phyloP scores from a whole-genome alignment of 2,797 vertebrate genomes.

The Delichon dasypus region DNA sequence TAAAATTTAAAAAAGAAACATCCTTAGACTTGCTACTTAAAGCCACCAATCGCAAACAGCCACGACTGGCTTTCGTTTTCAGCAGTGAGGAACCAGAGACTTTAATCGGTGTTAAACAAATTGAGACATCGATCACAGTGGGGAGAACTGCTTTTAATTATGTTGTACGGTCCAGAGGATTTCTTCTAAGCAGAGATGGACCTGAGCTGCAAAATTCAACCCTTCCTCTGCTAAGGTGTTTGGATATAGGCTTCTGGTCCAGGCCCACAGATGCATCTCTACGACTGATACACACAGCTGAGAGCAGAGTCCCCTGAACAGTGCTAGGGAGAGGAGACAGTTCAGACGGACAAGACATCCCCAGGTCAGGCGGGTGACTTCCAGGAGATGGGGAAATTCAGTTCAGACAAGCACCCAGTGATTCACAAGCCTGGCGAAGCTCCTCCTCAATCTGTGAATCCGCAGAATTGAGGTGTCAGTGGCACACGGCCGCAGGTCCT shows the following conservation, averaged over 20 bases:
- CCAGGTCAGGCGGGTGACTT: constrained; percentile 32
- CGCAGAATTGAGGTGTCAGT: constrained; percentile 36
- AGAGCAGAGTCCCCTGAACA: constrained; percentile 67
- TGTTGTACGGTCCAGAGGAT: constrained; percentile 43
- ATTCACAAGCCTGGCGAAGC: constrained; percentile 6
- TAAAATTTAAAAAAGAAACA: constrained; percentile 27
- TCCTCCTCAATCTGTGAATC: constrained; percentile 50
- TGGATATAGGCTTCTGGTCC: constrained; percentile 64
- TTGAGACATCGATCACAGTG: constrained; percentile 69
- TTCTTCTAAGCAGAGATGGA: constrained; percentile 70
- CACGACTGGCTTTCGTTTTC: constrained; percentile 56
- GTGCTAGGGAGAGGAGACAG: constrained; percentile 62
- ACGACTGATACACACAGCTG: constrained; percentile 46
- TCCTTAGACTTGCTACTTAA: constrained; percentile 76
- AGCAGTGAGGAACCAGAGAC: constrained; percentile 63
- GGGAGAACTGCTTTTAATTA: constrained; percentile 69
- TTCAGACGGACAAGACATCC: constrained; percentile 56
- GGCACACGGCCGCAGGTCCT: constrained; percentile 18
- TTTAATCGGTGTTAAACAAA: constrained; percentile 61
- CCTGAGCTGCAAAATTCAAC: constrained; percentile 70
- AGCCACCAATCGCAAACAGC: constrained; percentile 71
- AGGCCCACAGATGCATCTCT: constrained; percentile 55
- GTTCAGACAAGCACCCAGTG: constrained; percentile 66
- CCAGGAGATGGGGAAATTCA: constrained; percentile 50
- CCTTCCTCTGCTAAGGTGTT: constrained; percentile 61